Conservation (phyloP, 2,888 invertebrate species). For the Papilio demoleus region DNA sequence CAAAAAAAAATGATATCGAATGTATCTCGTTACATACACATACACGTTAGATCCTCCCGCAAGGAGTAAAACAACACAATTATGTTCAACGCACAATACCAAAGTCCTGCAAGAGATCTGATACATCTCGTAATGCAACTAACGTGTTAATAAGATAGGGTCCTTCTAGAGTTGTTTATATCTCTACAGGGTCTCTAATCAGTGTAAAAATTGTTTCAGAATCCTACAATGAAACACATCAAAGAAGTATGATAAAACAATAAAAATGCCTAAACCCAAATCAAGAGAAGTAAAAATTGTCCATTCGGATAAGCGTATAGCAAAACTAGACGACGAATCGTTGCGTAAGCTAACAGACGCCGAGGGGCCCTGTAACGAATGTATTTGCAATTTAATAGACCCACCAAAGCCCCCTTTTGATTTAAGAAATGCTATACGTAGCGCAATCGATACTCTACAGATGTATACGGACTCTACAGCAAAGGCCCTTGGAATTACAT, state of each 20-base stretch:
- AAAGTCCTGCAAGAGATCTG: no score
- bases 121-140: no score
- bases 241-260: slow-evolving; percentile 22
- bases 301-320: slow-evolving; percentile 19
- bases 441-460: slow-evolving; percentile 6
- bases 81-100: no score
- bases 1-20: no score
- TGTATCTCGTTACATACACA: no score
- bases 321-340: slow-evolving; percentile 27
- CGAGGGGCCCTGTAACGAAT: slow-evolving; percentile 33
- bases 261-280: background rate
- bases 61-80: no score
- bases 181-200: no score
- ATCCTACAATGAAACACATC: background rate
- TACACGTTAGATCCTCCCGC: no score
- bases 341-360: slow-evolving; percentile 21
- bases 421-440: background rate
- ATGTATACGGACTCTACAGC: slow-evolving; percentile 24
- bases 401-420: slow-evolving; percentile 17
- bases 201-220: background rate
- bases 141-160: no score
- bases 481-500: slow-evolving; percentile 3
- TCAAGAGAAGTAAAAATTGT: background rate
- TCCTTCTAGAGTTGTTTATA: no score
- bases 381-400: slow-evolving; percentile 32